Evolutionary conservation across 2,113 vertebrate species (phyloP), one percentile per base, ranked within the genome.

Genomic region (Aspidoscelis tigris): DNA sequence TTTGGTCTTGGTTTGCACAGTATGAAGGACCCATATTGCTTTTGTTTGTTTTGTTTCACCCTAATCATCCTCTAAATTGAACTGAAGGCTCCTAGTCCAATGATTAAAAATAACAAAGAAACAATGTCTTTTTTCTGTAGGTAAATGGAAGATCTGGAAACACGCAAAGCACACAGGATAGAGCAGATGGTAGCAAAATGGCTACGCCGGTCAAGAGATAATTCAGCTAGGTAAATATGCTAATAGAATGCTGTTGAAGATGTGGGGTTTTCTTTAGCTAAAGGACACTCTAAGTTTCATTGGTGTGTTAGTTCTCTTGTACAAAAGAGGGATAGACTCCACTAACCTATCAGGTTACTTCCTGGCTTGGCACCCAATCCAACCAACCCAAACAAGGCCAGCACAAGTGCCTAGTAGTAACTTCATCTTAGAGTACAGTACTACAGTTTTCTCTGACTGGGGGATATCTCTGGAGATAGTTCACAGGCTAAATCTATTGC

Each of bases 141-240:
- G 96, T 98, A 99, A 96, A 99, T 99, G 99, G 99, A 99, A 96
- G 97, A 99, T 95, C 96, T 97, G 90, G 98, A 99, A 94, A 90
- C 96, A 84, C 96, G 97, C 81, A 96, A 97, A 95, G 93, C 97
- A 85, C 96, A 95, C 82, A 95, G 98, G 90, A 97, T 99, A 96
- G 98, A 99, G 89, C 98, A 99, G 93, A 97, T 99, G 96, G 98
- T 99, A 93, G 97, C 97, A 24, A 97, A 97, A 91, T 99, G 98
- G 97, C 98, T 99, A 88, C 96, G 98, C 33, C 98, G 98, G 47
- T 97, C 98, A 68, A 95, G 97, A 88, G 97, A 98, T 93, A 96
- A 96, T 65, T 88, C 97, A 1, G 94, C 97, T 93, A 97, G 98
- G 98, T 99, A 94, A 91, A 84, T 7, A 22, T 22, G 3, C 78